These are phyloP conservation scores for Heliconius hermathena DNA, from an alignment of 1,140 invertebrate genomes.

Conservation along the genomic window DNA sequence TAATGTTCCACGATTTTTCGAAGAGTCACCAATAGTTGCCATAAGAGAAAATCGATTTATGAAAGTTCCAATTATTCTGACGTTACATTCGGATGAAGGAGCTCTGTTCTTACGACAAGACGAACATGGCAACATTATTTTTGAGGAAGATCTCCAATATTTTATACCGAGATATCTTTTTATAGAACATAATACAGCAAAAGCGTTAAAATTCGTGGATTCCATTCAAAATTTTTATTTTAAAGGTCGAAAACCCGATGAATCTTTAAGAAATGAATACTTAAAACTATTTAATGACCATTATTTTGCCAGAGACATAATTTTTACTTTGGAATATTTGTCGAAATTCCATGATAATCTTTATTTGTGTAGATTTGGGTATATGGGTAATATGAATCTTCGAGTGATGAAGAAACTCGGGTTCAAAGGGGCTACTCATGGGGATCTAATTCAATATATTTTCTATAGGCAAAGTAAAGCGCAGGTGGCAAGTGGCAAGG, in stretches of 20 bases:
- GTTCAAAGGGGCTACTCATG: conserved; percentile 82
- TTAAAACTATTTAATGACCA: conserved; percentile 71
- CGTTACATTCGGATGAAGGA: conserved; percentile 83
- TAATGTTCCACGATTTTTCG: conserved; percentile 65
- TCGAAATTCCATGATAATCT: conserved; percentile 50
- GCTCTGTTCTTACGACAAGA: conserved; percentile 69
- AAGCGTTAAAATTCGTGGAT: conserved; percentile 53
- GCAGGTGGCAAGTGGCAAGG: conserved; percentile 52
- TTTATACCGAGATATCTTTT: conserved; percentile 63
- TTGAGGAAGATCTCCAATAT: conserved; percentile 63
- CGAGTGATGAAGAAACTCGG: conserved; percentile 56
- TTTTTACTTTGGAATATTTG: conserved; percentile 66
- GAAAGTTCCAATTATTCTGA: conserved; percentile 83
- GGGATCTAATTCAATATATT: conserved; percentile 84
- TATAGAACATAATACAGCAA: conserved; percentile 39
- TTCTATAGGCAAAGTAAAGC: conserved; percentile 80
- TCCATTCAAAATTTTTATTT: conserved; percentile 79
- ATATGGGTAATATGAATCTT: conserved; percentile 65
- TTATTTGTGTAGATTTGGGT: conserved; percentile 80
- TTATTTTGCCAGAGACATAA: conserved; percentile 73
- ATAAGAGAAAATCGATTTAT: conserved; percentile 74
- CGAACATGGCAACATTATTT: conserved; percentile 52
- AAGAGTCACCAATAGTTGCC: conserved; percentile 60
- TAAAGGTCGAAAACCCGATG: conserved; percentile 53
- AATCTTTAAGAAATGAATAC: conserved; percentile 54